A percentile compares a stretch with the other conserved stretches of the same genome.
Evolutionary conservation across 2,113 vertebrate species (phyloP).

Genomic region (Petaurus breviceps): DNA sequence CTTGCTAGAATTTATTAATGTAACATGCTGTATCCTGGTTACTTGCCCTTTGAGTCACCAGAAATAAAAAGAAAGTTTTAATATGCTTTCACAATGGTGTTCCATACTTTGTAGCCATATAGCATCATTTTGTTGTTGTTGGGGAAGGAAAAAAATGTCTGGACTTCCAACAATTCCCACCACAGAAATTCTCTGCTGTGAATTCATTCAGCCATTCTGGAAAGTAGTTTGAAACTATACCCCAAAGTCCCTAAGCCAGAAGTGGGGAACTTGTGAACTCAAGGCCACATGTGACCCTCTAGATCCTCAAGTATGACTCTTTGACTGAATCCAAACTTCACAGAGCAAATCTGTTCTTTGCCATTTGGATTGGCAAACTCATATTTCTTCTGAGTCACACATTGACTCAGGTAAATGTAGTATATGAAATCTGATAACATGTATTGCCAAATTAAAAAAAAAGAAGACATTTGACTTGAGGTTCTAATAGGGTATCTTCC

Average conservation of each 20-base stretch:
- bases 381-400: too few relatives aligned
- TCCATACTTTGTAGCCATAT: background rate
- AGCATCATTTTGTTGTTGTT: background rate
- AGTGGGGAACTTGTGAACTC: too few relatives aligned
- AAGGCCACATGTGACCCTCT: too few relatives aligned
- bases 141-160: background rate
- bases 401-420: too few relatives aligned
- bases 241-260: background rate
- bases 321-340: too few relatives aligned
- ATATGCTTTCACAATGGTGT: background rate
- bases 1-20: background rate
- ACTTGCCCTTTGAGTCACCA: background rate
- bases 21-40: background rate
- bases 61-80: background rate
- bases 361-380: too few relatives aligned
- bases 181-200: background rate
- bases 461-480: too few relatives aligned
- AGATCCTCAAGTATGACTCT: too few relatives aligned
- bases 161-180: background rate
- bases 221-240: background rate
- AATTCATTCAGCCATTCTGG: background rate
- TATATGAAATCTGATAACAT: too few relatives aligned
- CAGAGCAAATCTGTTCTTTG: too few relatives aligned
- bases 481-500: too few relatives aligned
- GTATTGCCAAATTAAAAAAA: too few relatives aligned